Base-by-base conservation (phyloP, 2,113 vertebrate genomes). In the Pedionomus torquatus region DNA sequence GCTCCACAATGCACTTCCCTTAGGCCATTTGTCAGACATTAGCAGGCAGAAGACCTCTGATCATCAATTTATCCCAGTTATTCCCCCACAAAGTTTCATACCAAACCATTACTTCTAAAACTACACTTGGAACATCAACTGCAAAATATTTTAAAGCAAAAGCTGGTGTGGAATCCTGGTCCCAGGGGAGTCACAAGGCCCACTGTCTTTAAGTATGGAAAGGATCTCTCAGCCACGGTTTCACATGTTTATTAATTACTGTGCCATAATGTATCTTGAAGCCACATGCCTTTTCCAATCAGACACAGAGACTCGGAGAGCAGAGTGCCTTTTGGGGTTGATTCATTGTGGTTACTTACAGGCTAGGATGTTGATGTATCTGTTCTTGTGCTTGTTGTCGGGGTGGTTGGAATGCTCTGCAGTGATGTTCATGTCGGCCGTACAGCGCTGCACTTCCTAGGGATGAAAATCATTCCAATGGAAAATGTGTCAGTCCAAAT, bases 361-460 rank as follows among this genome's bases (percentile, higher is more conserved):
- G 96, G 99, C 99, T 95, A 99, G 98, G 93, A 99, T 99, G 98
- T 99, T 99, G 98, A 99, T 99, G 98, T 99, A 99, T 99, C 99
- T 98, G 99, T 99, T 99, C 98, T 99, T 99, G 98, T 99, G 99
- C 99, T 99, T 99, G 99, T 99, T 99, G 97, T 99, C 99, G 2
- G 99, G 99, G 95, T 99, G 99, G 97, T 99, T 99, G 97, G 99
- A 99, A 96, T 99, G 99, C 97, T 99, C 99, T n/a, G 99, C 99
- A 23, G 99, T 99, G 98, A 99, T 99, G 98, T 99, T 99, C 99
- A 99, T 98, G 96, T 99, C 99, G 5, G 98, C 98, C 0, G 99
- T 99, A 95, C 98, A 99, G 91, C 99, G 99, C 64, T 99, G 99
- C 95, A 99, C 99, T 98, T 99, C 99, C 99, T 99, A 95, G 74